phyloP scores from a whole-genome alignment of 1,140 invertebrate species.

The Drosophila ogumai region DNA sequence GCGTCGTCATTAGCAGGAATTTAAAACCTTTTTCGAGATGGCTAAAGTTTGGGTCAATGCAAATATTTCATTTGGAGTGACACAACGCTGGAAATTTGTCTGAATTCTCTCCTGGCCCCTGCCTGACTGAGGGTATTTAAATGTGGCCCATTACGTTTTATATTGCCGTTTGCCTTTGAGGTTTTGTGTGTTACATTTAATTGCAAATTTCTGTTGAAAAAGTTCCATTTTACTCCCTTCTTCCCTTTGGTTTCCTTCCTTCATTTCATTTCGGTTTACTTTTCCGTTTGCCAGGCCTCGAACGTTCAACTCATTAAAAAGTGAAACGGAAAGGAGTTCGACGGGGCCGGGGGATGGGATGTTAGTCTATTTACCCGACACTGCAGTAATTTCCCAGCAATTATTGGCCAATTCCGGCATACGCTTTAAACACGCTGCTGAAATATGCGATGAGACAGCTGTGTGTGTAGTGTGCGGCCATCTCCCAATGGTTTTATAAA shows the following conservation, averaged over 20 bases:
- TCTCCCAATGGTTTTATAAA: conserved; percentile 31
- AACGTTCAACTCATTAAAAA: conserved; percentile 73
- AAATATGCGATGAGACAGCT: conserved; percentile 19
- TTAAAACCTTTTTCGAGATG: conserved; percentile 58
- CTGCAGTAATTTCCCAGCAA: conserved; percentile 29
- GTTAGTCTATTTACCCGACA: conserved; percentile 40
- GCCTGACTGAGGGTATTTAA: conserved; percentile 47
- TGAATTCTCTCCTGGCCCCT: conserved; percentile 25
- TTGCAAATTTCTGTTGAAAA: conserved; percentile 70
- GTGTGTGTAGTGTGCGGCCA: conserved; percentile 13
- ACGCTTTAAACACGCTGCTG: conserved; percentile 3
- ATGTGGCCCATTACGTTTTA: conserved; percentile 70
- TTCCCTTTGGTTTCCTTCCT: conserved; percentile 7
- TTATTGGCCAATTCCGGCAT: conserved; percentile 26
- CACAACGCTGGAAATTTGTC: conserved; percentile 58
- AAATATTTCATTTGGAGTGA: conserved; percentile 71
- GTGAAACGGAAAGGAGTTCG: conserved; percentile 33
- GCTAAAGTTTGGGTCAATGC: conserved; percentile 45
- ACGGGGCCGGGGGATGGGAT: background rate
- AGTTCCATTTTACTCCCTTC: conserved; percentile 19
- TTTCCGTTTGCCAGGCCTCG: conserved; percentile 19
- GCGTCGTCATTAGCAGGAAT: conserved; percentile 53
- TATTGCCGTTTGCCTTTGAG: conserved; percentile 79
- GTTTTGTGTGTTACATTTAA: conserved; percentile 72
- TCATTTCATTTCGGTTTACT: conserved; percentile 23